Evolutionary conservation across 2,888 invertebrate species (phyloP), one percentile per base, ranked within the genome.

Genomic region (Mystacides longicornis): DNA sequence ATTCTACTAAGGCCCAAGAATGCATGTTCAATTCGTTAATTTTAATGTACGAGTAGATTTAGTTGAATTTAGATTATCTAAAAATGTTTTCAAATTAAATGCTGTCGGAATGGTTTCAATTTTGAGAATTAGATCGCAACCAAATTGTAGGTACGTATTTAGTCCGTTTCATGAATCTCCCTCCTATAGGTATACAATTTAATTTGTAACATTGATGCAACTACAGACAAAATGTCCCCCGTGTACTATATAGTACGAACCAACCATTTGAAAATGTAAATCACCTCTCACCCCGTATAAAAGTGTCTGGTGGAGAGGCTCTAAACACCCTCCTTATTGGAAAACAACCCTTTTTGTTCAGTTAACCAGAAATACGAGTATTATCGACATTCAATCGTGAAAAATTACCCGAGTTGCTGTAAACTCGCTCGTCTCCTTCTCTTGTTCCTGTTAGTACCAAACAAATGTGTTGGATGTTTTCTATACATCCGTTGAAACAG

Each of bases 301-400:
- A 37, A 37, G 3, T 37, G 37, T 37, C 37, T 37, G 37, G 16
- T 37, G 14, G 14, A 37, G 37, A 37, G 14, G n/a, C 14, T 16
- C 37, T 7, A 14, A 37, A 37, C 37, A 14, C 37, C 37, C 37
- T 37, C 37, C 37, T 37, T 37, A 37, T 37, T 37, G 37, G 37
- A 37, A 37, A 37, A 37, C 37, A 37, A 37, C 37, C 37, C 37
- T 37, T 37, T 37, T 3, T 37, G 37, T 37, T 37, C n/a, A 37
- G 37, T 14, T 7, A 37, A 37, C 37, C 37, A 37, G 37, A 37
- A 37, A 37, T 37, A 37, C 37, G 37, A 37, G 37, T 7, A 37
- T 37, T 37, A 37, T 37, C 37, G 37, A 37, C 37, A 37, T 14
- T n/a, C 37, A 37, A 37, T 37, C 37, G 37, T 37, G 37, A 37